Percentiles rank a stretch among this genome's conserved stretches.
Conservation (phyloP, 2,113 vertebrate species). For the Hypanus sabinus region DNA sequence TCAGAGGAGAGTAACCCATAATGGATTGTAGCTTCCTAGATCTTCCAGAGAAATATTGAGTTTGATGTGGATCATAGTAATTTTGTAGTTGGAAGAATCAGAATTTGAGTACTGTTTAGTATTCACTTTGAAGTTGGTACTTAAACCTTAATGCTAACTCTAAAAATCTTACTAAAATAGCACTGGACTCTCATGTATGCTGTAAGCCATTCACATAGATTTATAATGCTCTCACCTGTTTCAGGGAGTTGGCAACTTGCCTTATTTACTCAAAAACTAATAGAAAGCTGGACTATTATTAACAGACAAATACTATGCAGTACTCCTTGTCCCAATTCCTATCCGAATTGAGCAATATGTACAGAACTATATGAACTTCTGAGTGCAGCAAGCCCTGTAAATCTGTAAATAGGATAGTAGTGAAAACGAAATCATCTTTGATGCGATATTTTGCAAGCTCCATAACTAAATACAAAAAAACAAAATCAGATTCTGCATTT, state of each 20-base stretch:
- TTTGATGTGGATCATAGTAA: neutral
- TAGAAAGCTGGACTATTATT: neutral
- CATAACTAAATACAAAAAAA: neutral
- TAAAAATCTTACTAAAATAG: neutral
- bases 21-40: neutral
- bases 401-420: neutral
- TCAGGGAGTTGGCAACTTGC: neutral
- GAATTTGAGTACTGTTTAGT: neutral
- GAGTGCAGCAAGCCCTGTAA: neutral
- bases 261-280: neutral
- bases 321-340: no score
- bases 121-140: neutral
- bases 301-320: no score
- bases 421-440: neutral
- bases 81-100: neutral
- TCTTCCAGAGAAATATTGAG: no score
- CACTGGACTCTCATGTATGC: neutral
- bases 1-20: neutral
- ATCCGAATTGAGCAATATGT: neutral
- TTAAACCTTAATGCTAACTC: neutral
- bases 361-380: neutral
- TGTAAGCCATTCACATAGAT: neutral
- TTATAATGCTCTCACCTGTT: neutral
- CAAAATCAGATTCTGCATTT: neutral
- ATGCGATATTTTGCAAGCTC: neutral